These are phyloP conservation scores for Blera fallax DNA, from an alignment of 2,888 invertebrate species.

Conservation along the genomic window DNA sequence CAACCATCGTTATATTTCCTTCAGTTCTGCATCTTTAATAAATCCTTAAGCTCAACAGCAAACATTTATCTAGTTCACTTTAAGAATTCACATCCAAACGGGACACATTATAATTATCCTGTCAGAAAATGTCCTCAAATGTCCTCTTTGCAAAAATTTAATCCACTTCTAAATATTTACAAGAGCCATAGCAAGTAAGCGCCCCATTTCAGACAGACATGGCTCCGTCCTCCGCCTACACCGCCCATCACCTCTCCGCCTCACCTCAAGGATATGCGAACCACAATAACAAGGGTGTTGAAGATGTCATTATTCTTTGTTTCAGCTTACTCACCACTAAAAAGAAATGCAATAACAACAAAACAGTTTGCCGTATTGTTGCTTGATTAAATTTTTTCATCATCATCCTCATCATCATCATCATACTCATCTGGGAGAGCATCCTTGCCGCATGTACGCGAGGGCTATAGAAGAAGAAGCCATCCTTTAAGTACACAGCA, in stretches of 20 bases:
- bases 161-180: constrained; percentile 70
- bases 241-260: too few species aligned
- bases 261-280: constrained; percentile 43
- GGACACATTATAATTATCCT: constrained; percentile 75
- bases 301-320: constrained; percentile 72
- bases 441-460: not conserved
- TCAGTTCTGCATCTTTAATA: not conserved
- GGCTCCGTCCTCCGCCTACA: not conserved
- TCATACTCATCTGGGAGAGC: not conserved
- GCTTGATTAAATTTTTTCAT: constrained; percentile 73
- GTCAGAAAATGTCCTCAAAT: constrained; percentile 77
- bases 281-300: constrained; percentile 51
- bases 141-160: constrained; percentile 72
- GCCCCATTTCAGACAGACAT: constrained; percentile 23
- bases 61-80: constrained; percentile 36
- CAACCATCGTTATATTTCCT: not conserved
- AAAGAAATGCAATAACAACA: constrained; percentile 67
- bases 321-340: constrained; percentile 35
- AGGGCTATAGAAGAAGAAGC: constrained; percentile 28
- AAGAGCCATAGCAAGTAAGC: constrained; percentile 12
- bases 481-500: constrained; percentile 62
- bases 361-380: constrained; percentile 71
- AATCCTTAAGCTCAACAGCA: not conserved
- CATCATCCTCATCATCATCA: constrained; percentile 61
- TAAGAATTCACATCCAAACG: not conserved